Base-by-base conservation (phyloP, 2,113 vertebrate species). In the Fulica atra region DNA sequence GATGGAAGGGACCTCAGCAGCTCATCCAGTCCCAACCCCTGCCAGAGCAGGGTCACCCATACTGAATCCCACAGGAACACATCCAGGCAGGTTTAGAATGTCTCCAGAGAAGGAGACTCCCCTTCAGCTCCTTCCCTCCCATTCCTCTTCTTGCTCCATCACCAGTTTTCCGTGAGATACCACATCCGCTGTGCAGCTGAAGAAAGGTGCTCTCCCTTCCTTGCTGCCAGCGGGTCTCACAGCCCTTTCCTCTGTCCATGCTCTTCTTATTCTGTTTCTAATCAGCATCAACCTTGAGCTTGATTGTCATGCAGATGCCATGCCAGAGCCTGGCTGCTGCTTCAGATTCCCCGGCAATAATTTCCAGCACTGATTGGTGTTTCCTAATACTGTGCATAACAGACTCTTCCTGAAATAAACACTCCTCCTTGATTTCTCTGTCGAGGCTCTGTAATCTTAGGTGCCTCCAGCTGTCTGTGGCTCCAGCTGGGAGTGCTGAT, bases 241-340 rank as follows among this genome's bases (percentile, higher is more conserved):
- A 29, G 70, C 35, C 63, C 36, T 24, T 57, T 70, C 46, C 1
- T 0, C 40, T 13, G 16, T 33, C 10, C 4, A 2, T 48, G 61
- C 40, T 29, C 85, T 54, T 68, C 44, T 72, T 50, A 1, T 26
- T 50, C 78, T 46, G 1, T 61, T 85, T 88, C 89, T 86, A 80
- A 63, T 46, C 94, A 79, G 84, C 50, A 28, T n/a, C 66, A 61
- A 53, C 44, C 68, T 66, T 57, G 0, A 21, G 60, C 74, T 64
- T 91, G 89, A 86, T 94, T 95, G 89, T 59, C 82, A 96, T 96
- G 93, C 95, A 89, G 81, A 80, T 76, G 60, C 81, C 74, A 77
- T 14, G 28, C 53, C 6, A 3, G 25, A 0, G 8, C 63, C 91
- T 91, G 79, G 13, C 85, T 92, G 48, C 38, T 95, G 53, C 66